Conservation (phyloP, 2,888 invertebrate species). For the Nymphalis c-album region DNA sequence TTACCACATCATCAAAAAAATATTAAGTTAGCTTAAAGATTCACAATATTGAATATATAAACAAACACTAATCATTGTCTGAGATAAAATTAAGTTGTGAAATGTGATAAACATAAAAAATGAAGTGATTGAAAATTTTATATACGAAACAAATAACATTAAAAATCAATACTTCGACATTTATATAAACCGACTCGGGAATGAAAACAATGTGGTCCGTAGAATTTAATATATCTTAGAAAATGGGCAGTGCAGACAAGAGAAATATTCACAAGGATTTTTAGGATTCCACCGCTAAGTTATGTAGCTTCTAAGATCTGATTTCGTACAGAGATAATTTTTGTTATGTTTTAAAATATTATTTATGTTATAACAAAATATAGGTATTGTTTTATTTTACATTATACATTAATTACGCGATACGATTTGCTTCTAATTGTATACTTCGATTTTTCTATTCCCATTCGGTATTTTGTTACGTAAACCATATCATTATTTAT, state of each 20-base stretch:
- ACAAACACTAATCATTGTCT: too few relatives aligned
- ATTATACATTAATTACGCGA: too few relatives aligned
- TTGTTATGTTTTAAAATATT: conserved; percentile 4
- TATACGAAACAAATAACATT: not conserved
- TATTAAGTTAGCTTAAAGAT: conserved; percentile 22
- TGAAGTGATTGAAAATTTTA: not conserved
- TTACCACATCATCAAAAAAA: conserved; percentile 9
- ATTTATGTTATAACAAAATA: not conserved
- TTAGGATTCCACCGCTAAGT: conserved; percentile 39
- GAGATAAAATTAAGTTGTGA: too few relatives aligned
- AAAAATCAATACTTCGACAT: conserved; percentile 16
- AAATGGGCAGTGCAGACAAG: conserved; percentile 27
- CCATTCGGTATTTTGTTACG: too few relatives aligned
- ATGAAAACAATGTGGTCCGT: conserved; percentile 48
- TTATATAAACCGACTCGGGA: conserved; percentile 37
- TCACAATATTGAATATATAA: not conserved
- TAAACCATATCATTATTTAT: too few relatives aligned
- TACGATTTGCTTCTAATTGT: too few relatives aligned
- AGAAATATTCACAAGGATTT: conserved; percentile 41
- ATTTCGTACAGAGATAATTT: conserved; percentile 1
- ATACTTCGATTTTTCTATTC: too few relatives aligned
- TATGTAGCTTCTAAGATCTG: conserved; percentile 34
- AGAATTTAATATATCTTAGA: conserved; percentile 53
- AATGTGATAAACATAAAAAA: too few relatives aligned
- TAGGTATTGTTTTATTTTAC: too few relatives aligned